Percentiles rank a stretch among this genome's conserved stretches.
Evolutionary conservation across 2,797 vertebrate species (phyloP).

Genomic region (Apogon talboti): DNA sequence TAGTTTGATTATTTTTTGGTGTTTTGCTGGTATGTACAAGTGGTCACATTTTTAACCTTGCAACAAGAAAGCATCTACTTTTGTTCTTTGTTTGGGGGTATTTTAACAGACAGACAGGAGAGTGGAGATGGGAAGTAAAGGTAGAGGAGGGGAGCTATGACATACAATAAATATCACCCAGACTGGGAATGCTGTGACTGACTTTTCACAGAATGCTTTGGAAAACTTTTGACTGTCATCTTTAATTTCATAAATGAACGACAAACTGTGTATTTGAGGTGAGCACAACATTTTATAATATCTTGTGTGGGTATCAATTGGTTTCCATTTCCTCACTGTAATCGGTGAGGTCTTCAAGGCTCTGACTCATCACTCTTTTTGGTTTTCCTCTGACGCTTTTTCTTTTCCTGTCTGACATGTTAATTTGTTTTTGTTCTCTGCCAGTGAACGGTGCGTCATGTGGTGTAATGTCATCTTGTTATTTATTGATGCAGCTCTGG

Average conservation of each 20-base stretch:
- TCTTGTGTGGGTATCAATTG: not conserved
- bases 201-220: not conserved
- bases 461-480: conserved; percentile 12
- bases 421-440: conserved; percentile 23
- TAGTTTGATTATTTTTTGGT: no score
- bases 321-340: conserved; percentile 32
- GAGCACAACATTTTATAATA: not conserved
- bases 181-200: no score
- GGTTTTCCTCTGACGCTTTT: conserved; percentile 10
- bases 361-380: conserved; percentile 28
- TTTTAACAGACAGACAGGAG: no score
- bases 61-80: no score
- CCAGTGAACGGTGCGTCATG: not conserved
- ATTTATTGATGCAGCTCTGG: conserved; percentile 8
- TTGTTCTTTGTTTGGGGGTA: no score
- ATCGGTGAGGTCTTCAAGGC: conserved; percentile 10
- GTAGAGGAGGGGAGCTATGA: no score
- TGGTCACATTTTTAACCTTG: no score
- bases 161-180: not conserved
- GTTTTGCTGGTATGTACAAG: no score
- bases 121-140: no score
- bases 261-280: not conserved
- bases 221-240: not conserved
- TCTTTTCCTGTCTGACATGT: not conserved
- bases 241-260: not conserved